Conservation (phyloP, 2,888 invertebrate species). For the Drosophila antonietae region DNA sequence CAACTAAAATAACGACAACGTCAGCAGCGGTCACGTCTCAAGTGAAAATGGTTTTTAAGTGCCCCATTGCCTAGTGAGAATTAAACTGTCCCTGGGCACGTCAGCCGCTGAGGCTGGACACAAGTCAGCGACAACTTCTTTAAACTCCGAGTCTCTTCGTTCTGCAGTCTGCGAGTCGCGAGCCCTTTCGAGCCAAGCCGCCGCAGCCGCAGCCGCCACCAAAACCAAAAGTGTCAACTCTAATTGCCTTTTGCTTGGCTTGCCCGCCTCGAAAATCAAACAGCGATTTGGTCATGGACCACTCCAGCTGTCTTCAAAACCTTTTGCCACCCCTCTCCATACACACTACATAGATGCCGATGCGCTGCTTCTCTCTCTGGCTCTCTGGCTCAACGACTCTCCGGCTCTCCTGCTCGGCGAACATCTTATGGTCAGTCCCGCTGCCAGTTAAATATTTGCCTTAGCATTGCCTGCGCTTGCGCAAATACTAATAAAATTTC, state of each 20-base stretch:
- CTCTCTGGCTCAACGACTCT: neutral
- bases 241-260: slow-evolving; percentile 81
- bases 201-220: slow-evolving; percentile 37
- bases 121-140: slow-evolving; percentile 68
- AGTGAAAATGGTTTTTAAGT: slow-evolving; percentile 78
- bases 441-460: slow-evolving; percentile 74
- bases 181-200: slow-evolving; percentile 37
- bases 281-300: slow-evolving; percentile 64
- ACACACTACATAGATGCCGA: neutral
- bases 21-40: slow-evolving; percentile 76
- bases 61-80: slow-evolving; percentile 76
- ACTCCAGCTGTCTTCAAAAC: slow-evolving; percentile 26
- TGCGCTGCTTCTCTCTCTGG: neutral
- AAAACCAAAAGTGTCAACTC: slow-evolving; percentile 81
- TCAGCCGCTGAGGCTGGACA: slow-evolving; percentile 51
- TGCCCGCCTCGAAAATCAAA: slow-evolving; percentile 65
- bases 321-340: neutral
- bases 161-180: slow-evolving; percentile 26
- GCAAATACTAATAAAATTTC: slow-evolving; percentile 84
- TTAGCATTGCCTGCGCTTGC: slow-evolving; percentile 81
- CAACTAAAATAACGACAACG: slow-evolving; percentile 45
- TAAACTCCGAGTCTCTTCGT: slow-evolving; percentile 20
- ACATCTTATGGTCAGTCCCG: slow-evolving; percentile 68
- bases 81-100: slow-evolving; percentile 79
- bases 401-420: slow-evolving; percentile 46